phyloP scores from a whole-genome alignment of 2,797 vertebrate species.

The Gallinago nigripennis region DNA sequence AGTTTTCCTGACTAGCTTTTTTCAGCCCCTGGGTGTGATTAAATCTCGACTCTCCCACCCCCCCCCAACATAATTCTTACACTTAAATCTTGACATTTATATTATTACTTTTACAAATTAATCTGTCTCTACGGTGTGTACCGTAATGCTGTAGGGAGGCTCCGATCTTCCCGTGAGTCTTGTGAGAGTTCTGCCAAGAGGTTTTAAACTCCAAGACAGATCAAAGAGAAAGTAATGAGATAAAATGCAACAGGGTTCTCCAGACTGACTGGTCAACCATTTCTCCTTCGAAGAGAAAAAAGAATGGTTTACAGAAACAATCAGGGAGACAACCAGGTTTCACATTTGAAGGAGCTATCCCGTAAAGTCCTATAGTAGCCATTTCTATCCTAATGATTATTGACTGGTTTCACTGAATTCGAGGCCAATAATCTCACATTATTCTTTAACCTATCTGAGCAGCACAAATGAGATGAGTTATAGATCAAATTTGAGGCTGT shows the following conservation, averaged over 20 bases:
- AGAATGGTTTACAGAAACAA: not conserved
- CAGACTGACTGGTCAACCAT: not conserved
- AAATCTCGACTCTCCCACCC: not conserved
- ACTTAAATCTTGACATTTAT: not conserved
- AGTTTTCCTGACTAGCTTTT: not conserved
- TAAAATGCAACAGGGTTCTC: not conserved
- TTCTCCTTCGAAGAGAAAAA: not conserved
- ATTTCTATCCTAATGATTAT: not conserved
- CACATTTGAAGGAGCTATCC: not conserved
- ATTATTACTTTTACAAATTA: constrained; percentile 30
- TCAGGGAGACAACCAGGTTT: not conserved
- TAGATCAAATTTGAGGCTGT: not conserved
- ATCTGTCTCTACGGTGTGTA: not conserved
- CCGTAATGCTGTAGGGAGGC: not conserved
- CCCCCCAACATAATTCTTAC: not conserved
- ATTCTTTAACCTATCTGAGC: not conserved
- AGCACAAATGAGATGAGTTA: not conserved
- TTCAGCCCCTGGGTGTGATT: not conserved
- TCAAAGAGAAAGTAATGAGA: not conserved
- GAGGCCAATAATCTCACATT: not conserved
- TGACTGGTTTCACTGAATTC: not conserved
- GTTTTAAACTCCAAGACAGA: not conserved
- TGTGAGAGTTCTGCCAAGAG: not conserved
- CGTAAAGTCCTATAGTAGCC: not conserved
- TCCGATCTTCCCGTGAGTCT: rapidly evolving